These are phyloP conservation scores for Epinotia brunnichana DNA, from an alignment of 2,888 invertebrate genomes.

Conservation along the genomic window DNA sequence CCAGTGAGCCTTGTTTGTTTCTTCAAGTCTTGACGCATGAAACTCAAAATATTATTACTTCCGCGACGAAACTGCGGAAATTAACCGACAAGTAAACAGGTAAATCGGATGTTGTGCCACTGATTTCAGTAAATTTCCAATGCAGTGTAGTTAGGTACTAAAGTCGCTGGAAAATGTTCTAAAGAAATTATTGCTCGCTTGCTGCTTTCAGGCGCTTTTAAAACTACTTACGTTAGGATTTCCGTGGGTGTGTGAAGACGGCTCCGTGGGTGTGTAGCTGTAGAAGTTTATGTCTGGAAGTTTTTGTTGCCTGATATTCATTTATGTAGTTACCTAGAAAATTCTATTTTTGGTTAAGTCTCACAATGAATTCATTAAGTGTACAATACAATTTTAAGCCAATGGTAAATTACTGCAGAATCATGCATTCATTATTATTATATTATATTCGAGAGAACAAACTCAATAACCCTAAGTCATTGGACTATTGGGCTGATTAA, in stretches of 20 bases:
- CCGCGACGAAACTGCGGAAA: conserved; percentile 44
- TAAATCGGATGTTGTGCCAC: conserved; percentile 6
- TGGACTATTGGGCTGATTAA: too few relatives aligned
- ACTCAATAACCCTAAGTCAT: too few relatives aligned
- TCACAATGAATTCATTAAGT: too few relatives aligned
- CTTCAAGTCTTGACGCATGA: conserved; percentile 46
- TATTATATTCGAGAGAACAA: too few relatives aligned
- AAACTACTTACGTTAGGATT: neutral
- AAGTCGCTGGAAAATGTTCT: neutral
- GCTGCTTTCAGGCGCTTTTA: conserved; percentile 6
- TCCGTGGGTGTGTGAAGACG: neutral
- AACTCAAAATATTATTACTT: conserved; percentile 52
- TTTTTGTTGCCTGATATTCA: neutral
- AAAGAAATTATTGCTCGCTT: neutral
- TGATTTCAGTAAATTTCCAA: conserved; percentile 5
- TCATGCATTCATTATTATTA: too few relatives aligned
- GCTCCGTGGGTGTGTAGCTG: neutral
- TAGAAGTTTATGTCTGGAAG: neutral
- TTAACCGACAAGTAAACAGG: conserved; percentile 28
- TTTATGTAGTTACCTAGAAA: too few relatives aligned
- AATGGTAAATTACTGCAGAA: too few relatives aligned
- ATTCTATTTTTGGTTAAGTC: too few relatives aligned
- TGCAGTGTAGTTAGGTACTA: neutral
- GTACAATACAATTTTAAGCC: too few relatives aligned
- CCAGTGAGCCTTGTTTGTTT: conserved; percentile 59